A percentile compares a stretch with the other conserved stretches of the same genome.
phyloP scores from a whole-genome alignment of 2,888 invertebrate genomes.

The Eilema caniola region DNA sequence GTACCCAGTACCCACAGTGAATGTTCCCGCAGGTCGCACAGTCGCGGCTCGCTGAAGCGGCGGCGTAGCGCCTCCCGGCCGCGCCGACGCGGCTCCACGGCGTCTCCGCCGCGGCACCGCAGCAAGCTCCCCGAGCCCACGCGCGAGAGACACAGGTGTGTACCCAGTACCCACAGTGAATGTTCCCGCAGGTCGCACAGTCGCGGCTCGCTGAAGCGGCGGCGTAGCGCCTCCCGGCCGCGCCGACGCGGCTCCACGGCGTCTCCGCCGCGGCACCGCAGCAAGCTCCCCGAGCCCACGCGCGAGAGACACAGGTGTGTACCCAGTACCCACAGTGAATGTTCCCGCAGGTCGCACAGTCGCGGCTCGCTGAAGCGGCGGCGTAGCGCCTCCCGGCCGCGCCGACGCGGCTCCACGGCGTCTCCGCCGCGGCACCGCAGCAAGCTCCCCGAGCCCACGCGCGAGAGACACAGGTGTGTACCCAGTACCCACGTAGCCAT shows the following conservation, averaged over 20 bases:
- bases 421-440: constrained; percentile 79
- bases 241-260: constrained; percentile 81
- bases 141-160: too few species aligned
- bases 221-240: constrained; percentile 83
- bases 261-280: constrained; percentile 78
- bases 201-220: constrained; percentile 87
- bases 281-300: constrained; percentile 65
- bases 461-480: constrained; percentile 65
- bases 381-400: constrained; percentile 81
- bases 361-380: constrained; percentile 88
- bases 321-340: neutral
- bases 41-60: too few species aligned
- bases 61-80: too few species aligned
- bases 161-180: too few species aligned
- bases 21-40: too few species aligned
- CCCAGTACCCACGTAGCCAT: too few species aligned
- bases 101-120: too few species aligned
- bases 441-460: constrained; percentile 63
- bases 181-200: constrained; percentile 84
- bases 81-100: too few species aligned
- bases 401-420: constrained; percentile 80
- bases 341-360: constrained; percentile 83
- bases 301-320: constrained; percentile 66
- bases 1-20: too few species aligned
- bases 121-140: too few species aligned